Evolutionary conservation across 2,797 vertebrate species (phyloP).

Genomic region (Melanotaenia trifasciata): DNA sequence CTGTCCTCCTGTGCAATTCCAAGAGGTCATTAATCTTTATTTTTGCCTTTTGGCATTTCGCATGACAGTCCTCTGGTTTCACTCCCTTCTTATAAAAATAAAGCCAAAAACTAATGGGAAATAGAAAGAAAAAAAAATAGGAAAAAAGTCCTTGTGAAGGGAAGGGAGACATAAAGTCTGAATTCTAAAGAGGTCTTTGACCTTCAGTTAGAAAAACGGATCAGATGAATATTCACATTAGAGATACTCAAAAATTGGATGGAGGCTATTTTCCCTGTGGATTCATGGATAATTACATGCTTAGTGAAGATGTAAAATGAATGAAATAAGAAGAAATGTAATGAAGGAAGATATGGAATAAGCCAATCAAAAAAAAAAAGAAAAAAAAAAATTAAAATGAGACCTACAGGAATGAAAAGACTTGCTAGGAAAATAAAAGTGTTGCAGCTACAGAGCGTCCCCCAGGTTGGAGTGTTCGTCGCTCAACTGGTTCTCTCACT

Average conservation of each 20-base stretch:
- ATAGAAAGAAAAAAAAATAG: conserved; percentile 33
- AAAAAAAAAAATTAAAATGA: conserved; percentile 70
- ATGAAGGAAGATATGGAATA: conserved; percentile 65
- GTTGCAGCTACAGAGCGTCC: conserved; percentile 34
- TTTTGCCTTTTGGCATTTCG: conserved; percentile 61
- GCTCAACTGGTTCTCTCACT: conserved; percentile 33
- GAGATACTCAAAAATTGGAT: conserved; percentile 48
- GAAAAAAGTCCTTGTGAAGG: conserved; percentile 42
- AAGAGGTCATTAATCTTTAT: conserved; percentile 82
- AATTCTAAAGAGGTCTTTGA: conserved; percentile 52
- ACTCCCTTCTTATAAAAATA: conserved; percentile 20
- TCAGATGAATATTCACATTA: conserved; percentile 75
- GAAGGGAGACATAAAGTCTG: conserved; percentile 56
- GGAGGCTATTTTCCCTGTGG: conserved; percentile 51
- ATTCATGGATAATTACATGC: conserved; percentile 76
- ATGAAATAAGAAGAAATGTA: conserved; percentile 28
- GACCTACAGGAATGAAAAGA: conserved; percentile 68
- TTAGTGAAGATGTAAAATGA: conserved; percentile 66
- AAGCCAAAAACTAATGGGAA: conserved; percentile 56
- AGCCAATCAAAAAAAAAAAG: conserved; percentile 47
- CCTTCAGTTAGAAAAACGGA: conserved; percentile 73
- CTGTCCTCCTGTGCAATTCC: conserved; percentile 54
- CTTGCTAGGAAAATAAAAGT: conserved; percentile 30
- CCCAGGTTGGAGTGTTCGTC: conserved; percentile 31
- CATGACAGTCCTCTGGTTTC: conserved; percentile 61